Base-by-base conservation (phyloP, 2,888 invertebrate species). In the Ametastegia equiseti region DNA sequence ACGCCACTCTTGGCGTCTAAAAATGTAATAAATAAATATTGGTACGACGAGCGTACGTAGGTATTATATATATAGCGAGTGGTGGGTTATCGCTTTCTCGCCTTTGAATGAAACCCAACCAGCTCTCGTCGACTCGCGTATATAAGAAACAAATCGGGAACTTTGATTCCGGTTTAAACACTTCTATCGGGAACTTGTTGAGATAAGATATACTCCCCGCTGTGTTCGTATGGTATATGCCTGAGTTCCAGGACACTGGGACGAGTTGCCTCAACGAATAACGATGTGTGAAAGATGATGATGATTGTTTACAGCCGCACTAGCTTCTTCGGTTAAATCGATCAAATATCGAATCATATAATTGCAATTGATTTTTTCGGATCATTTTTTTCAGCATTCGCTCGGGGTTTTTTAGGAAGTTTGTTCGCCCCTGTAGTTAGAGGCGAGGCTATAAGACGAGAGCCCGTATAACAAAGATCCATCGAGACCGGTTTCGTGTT, bases 401-500 rank as follows among this genome's bases (percentile, higher is more conserved):
- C 23, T 54, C 50, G 6, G 63, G 78, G 78, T 42, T 45, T 36
- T 15, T 27, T 6, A 2, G 42, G 39, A 9, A 60, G 45, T 78
- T 60, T 15, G 60, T 63, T 60, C 78, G 78, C 30, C 60, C 78
- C 63, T 78, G 78, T 0, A 63, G 78, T 78, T 80, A 78, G n/a
- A n/a, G 54, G 75, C 83, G 82, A 73, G 63, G 80, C 83, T 71
- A 75, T 50, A 71, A 80, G 80, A 82, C 83, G 65, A 79, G 82
- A 77, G 84, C 81, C 67, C 85, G 86, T 86, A 88, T 87, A 88
- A 89, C 88, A 89, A 89, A 91, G 91, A 91, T 91, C 88, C 90
- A 91, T 91, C 89, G 88, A 88, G 89, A 91, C 91, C 91, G 91
- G 91, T 91, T 91, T 91, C 86, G 84, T 87, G 88, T 88, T 88